Base-by-base conservation (phyloP, 2,888 invertebrate genomes). In the Ichneumoninae sp. region DNA sequence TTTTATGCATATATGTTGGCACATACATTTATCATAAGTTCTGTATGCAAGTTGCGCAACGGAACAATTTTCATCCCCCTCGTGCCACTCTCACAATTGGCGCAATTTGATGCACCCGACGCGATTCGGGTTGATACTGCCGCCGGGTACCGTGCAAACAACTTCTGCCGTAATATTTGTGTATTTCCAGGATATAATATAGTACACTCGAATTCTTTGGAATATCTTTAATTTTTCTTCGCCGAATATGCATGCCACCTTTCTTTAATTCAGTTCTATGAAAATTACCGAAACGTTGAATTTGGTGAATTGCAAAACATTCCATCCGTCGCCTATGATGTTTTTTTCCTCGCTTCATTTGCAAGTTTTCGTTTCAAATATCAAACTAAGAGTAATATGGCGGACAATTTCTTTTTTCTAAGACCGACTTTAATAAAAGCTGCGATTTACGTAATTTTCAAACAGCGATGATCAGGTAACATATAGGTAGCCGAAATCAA, bases 1-100 rank as follows among this genome's bases (percentile, higher is more conserved):
- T 50, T 36, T 16, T 36, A 16, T 3, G 26, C n/a, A 33, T 71
- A 19, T 7, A 30, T 30, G 26, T n/a, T 22, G 1, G n/a, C 33
- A 7, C 47, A 19, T 30, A 33, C 13, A 50, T 60, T 74, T 19
- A 33, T 19, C 30, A 19, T 10, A 19, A 19, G 13, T 40, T 74
- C 62, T 74, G 47, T 30, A 60, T 74, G 60, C 13, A 62, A 47
- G 62, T 62, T 60, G 19, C 62, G 33, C 60, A 62, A 60, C 44
- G 62, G 47, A 74, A 62, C 62, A 74, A 74, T 74, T 74, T 62
- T 74, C 74, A 62, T 74, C 47, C n/a, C 26, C 26, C 44, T 44
- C 60, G 72, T 26, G 57, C 26, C 60, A n/a, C 72, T 50, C 62
- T 74, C 74, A 74, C 44, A 62, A 74, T 74, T 74, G 74, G 62